Base-by-base conservation (phyloP, 1,140 invertebrate genomes). In the Drosophila ananassae region DNA sequence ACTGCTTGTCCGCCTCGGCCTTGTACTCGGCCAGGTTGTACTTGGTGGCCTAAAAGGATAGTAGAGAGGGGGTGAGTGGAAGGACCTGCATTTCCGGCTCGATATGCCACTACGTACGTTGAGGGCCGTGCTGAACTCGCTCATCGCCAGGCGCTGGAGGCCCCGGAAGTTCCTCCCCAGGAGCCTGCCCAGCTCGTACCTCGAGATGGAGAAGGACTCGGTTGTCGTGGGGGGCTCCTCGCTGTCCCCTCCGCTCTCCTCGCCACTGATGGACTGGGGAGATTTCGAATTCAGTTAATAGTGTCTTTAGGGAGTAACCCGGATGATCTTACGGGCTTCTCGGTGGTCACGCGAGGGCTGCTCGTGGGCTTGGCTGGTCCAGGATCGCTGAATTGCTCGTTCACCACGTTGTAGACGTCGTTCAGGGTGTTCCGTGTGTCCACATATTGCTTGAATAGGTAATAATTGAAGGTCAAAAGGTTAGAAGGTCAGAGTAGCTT, bases 181-280 rank as follows among this genome's bases (percentile, higher is more conserved):
- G 41, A 92, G 91, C 10, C 80, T 75, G 5, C 91, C 91, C 41
- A 92, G 58, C 48, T 92, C 91, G 34, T 91, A 91, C n/a, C 91
- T 74, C 2, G 91, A 91, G n/a, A 92, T 91, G 12, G 71, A 57
- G 50, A 84, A 91, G 0, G 50, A 46, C 54, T 91, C 90, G 0
- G 91, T 92, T 7, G 87, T 90, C 0, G 90, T 63, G 28, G 90
- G 59, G 28, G 76, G 53, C 22, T 68, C 63, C 37, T 74, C 68
- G 47, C 57, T 71, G 10, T 53, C 73, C 2, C 52, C 63, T 0
- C 62, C 62, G 2, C 41, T 59, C 3, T 79, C 76, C 56, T 84
- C 84, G 3, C 56, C 51, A 12, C 67, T 78, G 0, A 63, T 17
- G 0, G 51, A 22, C 78, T 79, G 21, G 9, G 3, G 13, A n/a